Evolutionary conservation across 2,888 invertebrate genomes (phyloP).

Genomic region (Cheilosia grossa): DNA sequence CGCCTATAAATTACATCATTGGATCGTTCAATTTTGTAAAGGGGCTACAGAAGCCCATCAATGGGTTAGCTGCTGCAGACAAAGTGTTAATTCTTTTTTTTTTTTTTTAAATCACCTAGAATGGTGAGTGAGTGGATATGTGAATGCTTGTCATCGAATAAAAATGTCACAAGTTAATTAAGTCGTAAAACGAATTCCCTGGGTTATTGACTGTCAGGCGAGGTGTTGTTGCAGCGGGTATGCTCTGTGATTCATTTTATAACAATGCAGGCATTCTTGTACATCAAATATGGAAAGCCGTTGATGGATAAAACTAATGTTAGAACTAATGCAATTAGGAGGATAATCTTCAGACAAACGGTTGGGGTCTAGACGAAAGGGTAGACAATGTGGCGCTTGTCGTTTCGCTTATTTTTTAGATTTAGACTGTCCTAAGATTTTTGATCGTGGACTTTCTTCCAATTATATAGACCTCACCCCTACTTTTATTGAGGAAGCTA

Average conservation of each 20-base stretch:
- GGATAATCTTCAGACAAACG: background rate
- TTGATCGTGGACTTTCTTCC: background rate
- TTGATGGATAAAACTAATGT: conserved; percentile 13
- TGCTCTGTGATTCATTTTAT: conserved; percentile 27
- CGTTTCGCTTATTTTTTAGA: background rate
- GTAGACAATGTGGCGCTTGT: background rate
- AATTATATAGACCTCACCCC: background rate
- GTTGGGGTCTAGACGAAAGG: conserved; percentile 3
- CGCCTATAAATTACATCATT: conserved; percentile 49
- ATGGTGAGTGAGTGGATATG: background rate
- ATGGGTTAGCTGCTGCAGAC: background rate
- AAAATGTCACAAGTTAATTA: conserved; percentile 60
- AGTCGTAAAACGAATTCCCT: conserved; percentile 47
- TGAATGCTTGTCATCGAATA: conserved; percentile 41
- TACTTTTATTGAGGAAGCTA: conserved; percentile 13
- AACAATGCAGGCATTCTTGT: background rate
- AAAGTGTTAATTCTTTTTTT: conserved; percentile 40
- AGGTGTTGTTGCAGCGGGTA: background rate
- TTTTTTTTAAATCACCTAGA: background rate
- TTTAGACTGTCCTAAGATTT: background rate
- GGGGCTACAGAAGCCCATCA: background rate
- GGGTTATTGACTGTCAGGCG: background rate
- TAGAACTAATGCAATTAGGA: conserved; percentile 14
- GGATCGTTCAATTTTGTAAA: background rate
- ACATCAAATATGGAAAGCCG: background rate